Base-by-base conservation (phyloP, 2,797 vertebrate species). In the Gadopsis marmoratus region DNA sequence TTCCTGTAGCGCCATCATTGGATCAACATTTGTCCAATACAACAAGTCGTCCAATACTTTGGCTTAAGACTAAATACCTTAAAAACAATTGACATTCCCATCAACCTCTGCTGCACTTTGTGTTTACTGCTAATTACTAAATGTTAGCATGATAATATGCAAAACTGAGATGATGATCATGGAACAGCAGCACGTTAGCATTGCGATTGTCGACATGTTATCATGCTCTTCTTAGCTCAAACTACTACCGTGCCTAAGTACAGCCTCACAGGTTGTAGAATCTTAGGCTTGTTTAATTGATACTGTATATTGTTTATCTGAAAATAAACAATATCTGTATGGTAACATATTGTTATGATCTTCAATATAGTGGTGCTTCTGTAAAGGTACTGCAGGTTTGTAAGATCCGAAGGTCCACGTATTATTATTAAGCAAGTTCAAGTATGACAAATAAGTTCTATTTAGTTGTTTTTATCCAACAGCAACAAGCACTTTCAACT, bases 401-500 rank as follows among this genome's bases (percentile, higher is more conserved):
- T 2, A 14, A 3, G 23, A 51, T 50, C 41, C 1, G 2, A 58
- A 21, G 9, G 5, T 31, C 23, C 14, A 37, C 37, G 2, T n/a
- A 65, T 35, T 5, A 74, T 19, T 48, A 29, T 39, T 29, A 5
- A 48, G n/a, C 70, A 2, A 26, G 10, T 71, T 74, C 6, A 29
- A 3, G 7, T 45, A 37, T 56, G 13, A 39, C 0, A 4, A 64
- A 50, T 31, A 7, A 7, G 9, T 13, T 47, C 23, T 13, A 31
- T 58, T 55, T 11, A 6, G n/a, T 63, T 33, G 21, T 63, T 81
- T 53, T 70, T 39, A 26, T 19, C 53, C 55, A 37, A 17, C 59
- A 75, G 35, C 58, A 80, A 68, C 50, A 63, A 70, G 53, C 17
- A 2, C 16, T 63, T 60, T 61, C 26, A 48, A 14, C 55, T 60